Evolutionary conservation across 2,888 invertebrate genomes (phyloP), one percentile per base, ranked within the genome.

Genomic region (Drosophila greeni): DNA sequence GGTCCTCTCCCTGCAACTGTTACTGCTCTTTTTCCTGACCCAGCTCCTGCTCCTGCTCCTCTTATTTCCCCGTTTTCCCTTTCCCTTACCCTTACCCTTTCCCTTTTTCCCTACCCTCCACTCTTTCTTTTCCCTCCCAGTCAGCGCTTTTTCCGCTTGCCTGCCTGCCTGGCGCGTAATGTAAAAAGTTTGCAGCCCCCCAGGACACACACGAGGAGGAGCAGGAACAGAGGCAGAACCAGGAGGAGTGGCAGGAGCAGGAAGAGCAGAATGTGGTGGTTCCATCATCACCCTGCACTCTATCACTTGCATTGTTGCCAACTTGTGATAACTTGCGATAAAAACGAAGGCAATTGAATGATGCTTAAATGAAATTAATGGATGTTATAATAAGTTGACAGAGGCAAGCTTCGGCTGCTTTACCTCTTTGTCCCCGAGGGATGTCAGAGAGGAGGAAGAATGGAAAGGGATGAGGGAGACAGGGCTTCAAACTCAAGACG

Each of bases 311-410:
- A 66, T 73, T 74, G 73, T 68, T 75, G 69, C 47, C 66, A 81
- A 73, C 73, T 78, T 71, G 74, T 72, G 85, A 85, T 79, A 82
- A 81, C 71, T 82, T 79, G 68, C 72, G 76, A 79, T 74, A 72
- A 73, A 86, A 75, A 75, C 74, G 76, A 78, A 83, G 76, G 86
- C 85, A 86, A 86, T 86, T 82, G 86, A 85, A 86, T 86, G 74
- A 74, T 76, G 78, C 73, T 76, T 75, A 84, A 86, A 85, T 85
- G 70, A 85, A 85, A 86, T 86, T 84, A 86, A 86, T 86, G 85
- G 74, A 82, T 86, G 82, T 83, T 80, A 69, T 78, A 83, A 86
- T 78, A 83, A 86, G 75, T 86, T 86, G 86, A 79, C 85, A 83
- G 81, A 76, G 42, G 39, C 54, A 42, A 18, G 23, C 52, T 31